phyloP scores from a whole-genome alignment of 2,113 vertebrate species.

The Poicephalus gulielmi region DNA sequence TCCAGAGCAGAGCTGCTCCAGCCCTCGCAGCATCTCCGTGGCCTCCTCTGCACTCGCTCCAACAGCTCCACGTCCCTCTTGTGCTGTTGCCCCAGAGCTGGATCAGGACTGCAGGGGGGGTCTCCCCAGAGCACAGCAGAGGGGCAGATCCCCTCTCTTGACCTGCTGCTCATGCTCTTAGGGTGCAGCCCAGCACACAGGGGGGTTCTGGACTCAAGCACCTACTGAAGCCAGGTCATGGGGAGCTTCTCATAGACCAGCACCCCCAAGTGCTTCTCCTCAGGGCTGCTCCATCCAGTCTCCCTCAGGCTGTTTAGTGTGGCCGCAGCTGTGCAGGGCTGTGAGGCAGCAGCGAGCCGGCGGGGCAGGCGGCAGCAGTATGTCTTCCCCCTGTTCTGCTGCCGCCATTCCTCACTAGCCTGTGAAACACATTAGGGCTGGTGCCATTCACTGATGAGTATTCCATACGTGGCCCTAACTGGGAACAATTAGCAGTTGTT shows the following conservation, averaged over 20 bases:
- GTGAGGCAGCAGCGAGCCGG: not conserved
- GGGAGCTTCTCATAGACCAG: not conserved
- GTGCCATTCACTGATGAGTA: not conserved
- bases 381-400: not conserved
- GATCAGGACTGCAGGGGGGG: not conserved
- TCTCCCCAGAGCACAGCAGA: not conserved
- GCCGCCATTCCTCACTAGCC: not conserved
- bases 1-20: no score
- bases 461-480: not conserved
- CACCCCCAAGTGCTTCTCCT: not conserved
- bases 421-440: not conserved
- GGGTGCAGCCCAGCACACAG: not conserved
- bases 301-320: not conserved
- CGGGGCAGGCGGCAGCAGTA: not conserved
- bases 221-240: not conserved
- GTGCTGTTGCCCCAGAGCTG: not conserved
- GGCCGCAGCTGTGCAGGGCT: not conserved
- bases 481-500: conserved; percentile 34
- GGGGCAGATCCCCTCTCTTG: not conserved
- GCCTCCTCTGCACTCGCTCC: no score
- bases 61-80: not conserved
- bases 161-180: not conserved
- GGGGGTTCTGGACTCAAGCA: not conserved
- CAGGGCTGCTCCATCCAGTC: not conserved
- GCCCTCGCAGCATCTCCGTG: no score